Base-by-base conservation (phyloP, 2,888 invertebrate genomes). In the Lymantria monacha region DNA sequence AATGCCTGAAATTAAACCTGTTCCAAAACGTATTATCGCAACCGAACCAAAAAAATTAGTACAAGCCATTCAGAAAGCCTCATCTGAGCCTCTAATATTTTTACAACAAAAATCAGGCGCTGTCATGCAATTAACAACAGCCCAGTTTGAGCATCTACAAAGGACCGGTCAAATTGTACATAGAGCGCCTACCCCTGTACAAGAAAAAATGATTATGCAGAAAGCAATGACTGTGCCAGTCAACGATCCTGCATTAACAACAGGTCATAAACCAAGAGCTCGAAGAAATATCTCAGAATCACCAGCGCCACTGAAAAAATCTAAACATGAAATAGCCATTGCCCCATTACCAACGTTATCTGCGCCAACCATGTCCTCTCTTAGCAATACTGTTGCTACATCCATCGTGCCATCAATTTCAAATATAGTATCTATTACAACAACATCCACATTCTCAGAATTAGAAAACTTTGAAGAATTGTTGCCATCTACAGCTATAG, bases 141-240 rank as follows among this genome's bases (percentile, higher is more conserved):
- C 91, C n/a, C 90, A 92, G 66, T 92, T 91, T 61, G 90, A 92
- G 60, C 90, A 91, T 64, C 69, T 92, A 56, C 88, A 91, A 61
- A 74, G 87, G 49, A 90, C 90, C 0, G 91, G 92, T 0, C 91
- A 91, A 69, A 85, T 92, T 30, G 77, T 91, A 38, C 85, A 87
- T 48, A 88, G 85, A 64, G 63, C 78, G 1, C 54, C 77, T 1
- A 42, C 74, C n/a, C 68, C 79, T 0, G 53, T 70, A 2, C 83
- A 66, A 66, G 91, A 80, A 70, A 90, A 75, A 69, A 62, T 83
- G 3, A 63, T 83, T n/a, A 61, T 85, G 37, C 87, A 87, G 58
- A 87, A 85, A 59, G 69, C 82, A 10, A 74, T 83, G 22, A 76
- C 81, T 14, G 68, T 83, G 15, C 62, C 77, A 1, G 58, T 80